Evolutionary conservation across 2,797 vertebrate species (phyloP), one percentile per base, ranked within the genome.

Genomic region (Harpagifer antarcticus): DNA sequence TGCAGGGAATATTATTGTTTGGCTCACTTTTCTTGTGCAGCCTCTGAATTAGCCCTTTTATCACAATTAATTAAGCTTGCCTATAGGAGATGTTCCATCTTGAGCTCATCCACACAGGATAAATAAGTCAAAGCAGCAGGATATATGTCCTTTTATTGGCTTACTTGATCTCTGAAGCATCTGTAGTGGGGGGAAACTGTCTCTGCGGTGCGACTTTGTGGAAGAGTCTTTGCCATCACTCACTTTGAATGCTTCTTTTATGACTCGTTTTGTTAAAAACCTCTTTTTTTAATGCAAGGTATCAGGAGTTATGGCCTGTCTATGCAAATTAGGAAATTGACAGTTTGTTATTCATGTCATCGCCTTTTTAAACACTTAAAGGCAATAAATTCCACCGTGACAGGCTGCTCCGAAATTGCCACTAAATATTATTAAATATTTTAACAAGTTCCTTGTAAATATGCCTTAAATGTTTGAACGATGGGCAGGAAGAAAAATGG

Each of bases 381-480:
- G 93, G 86, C 83, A 78, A 87, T 96, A 95, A 94, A 96, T 96
- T 91, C 86, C 82, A 53, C 47, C 20, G 17, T 93, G 95, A 94
- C 94, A 92, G 94, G 92, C 91, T 82, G 92, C 88, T 92, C 91
- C 79, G 93, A 96, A 96, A 96, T 96, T 95, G 94, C 94, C 94
- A 95, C 95, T 95, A 96, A 96, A 96, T 96, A 95, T 95, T 96
- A 96, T 96, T 96, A 96, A 96, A 95, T 95, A 95, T 95, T 96
- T 96, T 96, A 96, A 96, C 95, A 96, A 95, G 94, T 96, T 96
- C 94, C 95, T 95, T 95, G 95, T 96, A 96, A 96, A 96, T 96
- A 95, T 93, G 94, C 93, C 94, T 92, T 95, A 96, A 96, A 96
- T 95, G 95, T 95, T 95, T 94, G 94, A 95, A 95, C 91, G 94